Conservation (phyloP, 2,113 vertebrate genomes). For the Spilogale gracilis region DNA sequence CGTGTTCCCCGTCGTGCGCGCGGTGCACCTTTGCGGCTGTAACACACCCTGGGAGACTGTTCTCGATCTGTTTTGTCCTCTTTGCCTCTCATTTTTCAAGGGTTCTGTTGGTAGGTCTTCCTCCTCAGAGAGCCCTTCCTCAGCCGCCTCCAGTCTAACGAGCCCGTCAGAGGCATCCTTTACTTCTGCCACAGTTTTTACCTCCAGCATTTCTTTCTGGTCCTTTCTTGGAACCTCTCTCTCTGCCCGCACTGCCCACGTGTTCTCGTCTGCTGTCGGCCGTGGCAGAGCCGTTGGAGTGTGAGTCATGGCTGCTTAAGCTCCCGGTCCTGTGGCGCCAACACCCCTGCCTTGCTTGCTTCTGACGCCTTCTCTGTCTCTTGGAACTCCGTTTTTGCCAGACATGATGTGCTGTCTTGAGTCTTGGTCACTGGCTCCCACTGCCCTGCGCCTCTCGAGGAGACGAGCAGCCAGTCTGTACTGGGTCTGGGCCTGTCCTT, state of each 20-base stretch:
- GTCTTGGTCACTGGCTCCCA: not conserved
- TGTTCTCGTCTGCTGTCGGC: fast-evolving
- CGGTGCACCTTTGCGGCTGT: not conserved
- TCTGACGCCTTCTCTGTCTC: not conserved
- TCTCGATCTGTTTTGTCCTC: not conserved
- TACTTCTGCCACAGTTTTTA: not conserved
- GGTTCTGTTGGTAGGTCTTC: not conserved
- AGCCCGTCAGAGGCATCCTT: not conserved
- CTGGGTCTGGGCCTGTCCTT: not conserved
- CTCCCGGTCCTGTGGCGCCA: fast-evolving
- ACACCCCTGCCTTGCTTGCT: fast-evolving
- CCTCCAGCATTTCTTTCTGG: not conserved
- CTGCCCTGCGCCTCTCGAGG: not conserved
- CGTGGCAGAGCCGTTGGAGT: not conserved
- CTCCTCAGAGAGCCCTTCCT: not conserved
- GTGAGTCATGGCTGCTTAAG: fast-evolving
- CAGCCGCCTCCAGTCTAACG: fast-evolving
- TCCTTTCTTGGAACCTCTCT: not conserved
- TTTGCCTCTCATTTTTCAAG: not conserved
- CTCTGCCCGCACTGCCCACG: not conserved
- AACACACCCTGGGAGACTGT: fast-evolving
- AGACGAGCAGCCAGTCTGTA: not conserved
- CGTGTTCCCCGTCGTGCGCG: fast-evolving
- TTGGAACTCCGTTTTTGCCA: not conserved
- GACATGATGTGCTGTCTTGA: fast-evolving